Conservation (phyloP, 2,888 invertebrate species). For the Yponomeuta cagnagella region DNA sequence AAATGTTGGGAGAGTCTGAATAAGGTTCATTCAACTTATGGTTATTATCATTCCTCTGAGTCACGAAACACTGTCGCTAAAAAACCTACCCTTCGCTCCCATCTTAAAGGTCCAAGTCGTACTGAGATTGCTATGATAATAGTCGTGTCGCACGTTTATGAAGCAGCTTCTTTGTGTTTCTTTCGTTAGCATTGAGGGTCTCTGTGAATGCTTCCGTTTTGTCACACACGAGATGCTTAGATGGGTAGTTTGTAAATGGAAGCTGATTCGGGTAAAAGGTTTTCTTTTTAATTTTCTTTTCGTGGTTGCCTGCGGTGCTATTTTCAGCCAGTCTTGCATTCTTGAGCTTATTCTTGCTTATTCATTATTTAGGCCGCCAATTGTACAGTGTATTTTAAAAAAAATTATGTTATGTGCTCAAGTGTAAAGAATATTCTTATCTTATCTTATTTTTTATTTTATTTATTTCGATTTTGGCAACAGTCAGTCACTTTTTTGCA, state of each 20-base stretch:
- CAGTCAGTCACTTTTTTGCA: too few relatives aligned
- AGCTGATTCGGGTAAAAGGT: neutral
- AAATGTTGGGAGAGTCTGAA: too few relatives aligned
- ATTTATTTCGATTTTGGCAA: too few relatives aligned
- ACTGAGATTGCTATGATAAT: neutral
- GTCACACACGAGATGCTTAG: neutral
- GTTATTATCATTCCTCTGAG: neutral
- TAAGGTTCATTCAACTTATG: neutral
- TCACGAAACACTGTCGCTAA: neutral
- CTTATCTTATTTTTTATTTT: too few relatives aligned
- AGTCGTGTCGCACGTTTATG: neutral
- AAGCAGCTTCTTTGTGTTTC: constrained; percentile 3
- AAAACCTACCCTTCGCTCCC: neutral
- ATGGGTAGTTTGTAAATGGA: neutral
- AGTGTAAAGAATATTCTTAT: too few relatives aligned
- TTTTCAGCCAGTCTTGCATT: too few relatives aligned
- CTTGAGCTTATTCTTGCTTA: too few relatives aligned
- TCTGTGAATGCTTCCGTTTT: neutral
- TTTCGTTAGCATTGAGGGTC: neutral
- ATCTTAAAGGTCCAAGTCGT: neutral
- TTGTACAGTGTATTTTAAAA: too few relatives aligned
- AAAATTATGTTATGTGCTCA: too few relatives aligned
- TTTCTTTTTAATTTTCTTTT: too few relatives aligned
- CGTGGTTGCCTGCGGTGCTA: too few relatives aligned
- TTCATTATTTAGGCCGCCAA: too few relatives aligned